These are phyloP conservation scores for Sphinx pinastri DNA, from an alignment of 2,888 invertebrate genomes.

Conservation along the genomic window DNA sequence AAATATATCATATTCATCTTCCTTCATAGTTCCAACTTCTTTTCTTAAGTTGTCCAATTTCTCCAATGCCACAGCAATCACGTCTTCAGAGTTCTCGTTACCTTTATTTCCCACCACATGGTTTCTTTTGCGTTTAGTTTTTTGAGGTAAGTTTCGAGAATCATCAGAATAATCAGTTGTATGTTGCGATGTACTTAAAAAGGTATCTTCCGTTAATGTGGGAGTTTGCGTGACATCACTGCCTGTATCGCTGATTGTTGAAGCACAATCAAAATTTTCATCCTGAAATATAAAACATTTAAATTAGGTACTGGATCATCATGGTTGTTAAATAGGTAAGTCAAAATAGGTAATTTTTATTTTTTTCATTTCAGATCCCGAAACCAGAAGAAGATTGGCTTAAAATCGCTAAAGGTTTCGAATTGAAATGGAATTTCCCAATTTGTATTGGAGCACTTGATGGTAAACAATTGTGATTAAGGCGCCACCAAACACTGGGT, in stretches of 20 bases:
- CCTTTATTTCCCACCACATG: slow-evolving; percentile 31
- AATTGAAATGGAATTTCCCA: too few relatives aligned
- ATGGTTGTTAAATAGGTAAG: too few relatives aligned
- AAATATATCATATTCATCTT: slow-evolving; percentile 32
- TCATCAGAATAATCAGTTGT: slow-evolving; percentile 31
- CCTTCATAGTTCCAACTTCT: slow-evolving; percentile 29
- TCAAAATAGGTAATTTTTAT: too few relatives aligned
- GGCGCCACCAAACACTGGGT: too few relatives aligned
- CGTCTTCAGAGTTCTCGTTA: slow-evolving; percentile 31
- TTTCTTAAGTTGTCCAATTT: slow-evolving; percentile 31
- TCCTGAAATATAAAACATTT: slow-evolving; percentile 31
- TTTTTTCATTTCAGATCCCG: too few relatives aligned
- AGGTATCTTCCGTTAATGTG: slow-evolving; percentile 29
- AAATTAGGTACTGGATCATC: slow-evolving; percentile 31
- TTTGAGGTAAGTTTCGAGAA: slow-evolving; percentile 31
- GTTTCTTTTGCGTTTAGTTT: slow-evolving; percentile 32
- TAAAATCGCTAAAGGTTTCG: too few relatives aligned
- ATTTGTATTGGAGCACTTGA: too few relatives aligned
- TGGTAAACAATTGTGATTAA: too few relatives aligned
- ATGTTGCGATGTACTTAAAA: slow-evolving; percentile 30
- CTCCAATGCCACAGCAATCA: slow-evolving; percentile 30
- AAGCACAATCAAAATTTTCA: slow-evolving; percentile 28
- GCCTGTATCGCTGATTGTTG: slow-evolving; percentile 31
- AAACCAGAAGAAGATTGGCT: too few relatives aligned
- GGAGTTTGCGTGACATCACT: slow-evolving; percentile 31